Evolutionary conservation across 2,888 invertebrate species (phyloP).

Genomic region (Lochmaea capreae): DNA sequence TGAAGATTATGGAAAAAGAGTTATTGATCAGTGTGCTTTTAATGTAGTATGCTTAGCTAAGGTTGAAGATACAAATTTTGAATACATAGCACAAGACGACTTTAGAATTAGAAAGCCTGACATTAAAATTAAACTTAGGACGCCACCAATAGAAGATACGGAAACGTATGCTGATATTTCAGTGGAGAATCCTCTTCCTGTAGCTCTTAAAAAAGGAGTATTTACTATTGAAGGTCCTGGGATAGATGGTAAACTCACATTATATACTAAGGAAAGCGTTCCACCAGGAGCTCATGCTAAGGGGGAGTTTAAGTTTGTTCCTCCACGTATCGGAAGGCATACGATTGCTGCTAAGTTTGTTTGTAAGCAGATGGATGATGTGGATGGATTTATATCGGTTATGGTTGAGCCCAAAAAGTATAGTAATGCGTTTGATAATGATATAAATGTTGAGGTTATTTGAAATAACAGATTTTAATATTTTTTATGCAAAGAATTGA

Average conservation of each 20-base stretch:
- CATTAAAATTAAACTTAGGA: conserved; percentile 78
- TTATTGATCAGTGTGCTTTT: conserved; percentile 86
- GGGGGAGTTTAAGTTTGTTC: conserved; percentile 77
- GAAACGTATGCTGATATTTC: conserved; percentile 72
- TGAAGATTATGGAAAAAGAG: conserved; percentile 80
- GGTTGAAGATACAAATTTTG: conserved; percentile 84
- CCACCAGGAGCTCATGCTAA: conserved; percentile 77
- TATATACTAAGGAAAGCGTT: conserved; percentile 74
- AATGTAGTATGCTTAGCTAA: conserved; percentile 84
- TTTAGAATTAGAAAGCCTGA: conserved; percentile 88
- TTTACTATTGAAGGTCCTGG: conserved; percentile 88
- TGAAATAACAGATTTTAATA: background rate
- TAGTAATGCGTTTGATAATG: conserved; percentile 19
- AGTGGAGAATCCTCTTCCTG: conserved; percentile 85
- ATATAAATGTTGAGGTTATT: background rate
- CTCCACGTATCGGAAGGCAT: conserved; percentile 82
- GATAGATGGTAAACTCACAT: conserved; percentile 77
- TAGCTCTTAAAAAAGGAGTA: conserved; percentile 79
- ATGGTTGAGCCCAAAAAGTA: conserved; percentile 70
- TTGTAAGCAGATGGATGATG: conserved; percentile 88
- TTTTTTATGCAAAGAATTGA: background rate
- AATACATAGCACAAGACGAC: conserved; percentile 91
- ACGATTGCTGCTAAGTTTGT: conserved; percentile 89
- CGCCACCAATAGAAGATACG: conserved; percentile 63
- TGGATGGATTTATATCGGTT: conserved; percentile 87